A percentile compares a stretch with the other conserved stretches of the same genome.
These are phyloP conservation scores for Pandemis heparana DNA, from an alignment of 2,888 invertebrate species.

Conservation along the genomic window DNA sequence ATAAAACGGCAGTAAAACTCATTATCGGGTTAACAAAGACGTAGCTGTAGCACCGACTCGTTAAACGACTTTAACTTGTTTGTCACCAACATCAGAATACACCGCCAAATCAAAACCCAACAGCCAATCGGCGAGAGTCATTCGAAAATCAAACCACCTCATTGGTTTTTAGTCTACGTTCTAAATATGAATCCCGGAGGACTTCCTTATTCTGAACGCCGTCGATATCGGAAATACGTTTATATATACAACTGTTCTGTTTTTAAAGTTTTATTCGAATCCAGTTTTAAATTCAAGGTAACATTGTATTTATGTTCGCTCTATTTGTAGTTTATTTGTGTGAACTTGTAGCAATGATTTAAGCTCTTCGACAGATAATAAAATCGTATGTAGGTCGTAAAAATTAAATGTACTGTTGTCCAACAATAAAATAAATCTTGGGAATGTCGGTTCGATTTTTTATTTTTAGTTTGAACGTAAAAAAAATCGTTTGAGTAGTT, in stretches of 20 bases:
- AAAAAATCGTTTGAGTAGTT: not conserved
- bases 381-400: conserved; percentile 51
- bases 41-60: conserved; percentile 21
- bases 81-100: conserved; percentile 19
- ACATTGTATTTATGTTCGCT: conserved; percentile 32
- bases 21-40: conserved; percentile 38
- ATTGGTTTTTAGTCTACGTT: conserved; percentile 19
- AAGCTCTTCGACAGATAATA: conserved; percentile 49
- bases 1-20: conserved; percentile 36
- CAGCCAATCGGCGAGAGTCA: not conserved
- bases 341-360: conserved; percentile 46
- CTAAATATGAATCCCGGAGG: conserved; percentile 14
- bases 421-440: conserved; percentile 49
- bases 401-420: conserved; percentile 45
- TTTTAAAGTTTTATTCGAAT: conserved; percentile 9
- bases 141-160: conserved; percentile 7
- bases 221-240: conserved; percentile 10
- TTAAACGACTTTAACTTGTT: conserved; percentile 14
- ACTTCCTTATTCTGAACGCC: conserved; percentile 19
- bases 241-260: not conserved
- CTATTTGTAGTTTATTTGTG: conserved; percentile 38
- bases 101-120: not conserved
- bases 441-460: conserved; percentile 40
- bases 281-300: conserved; percentile 33
- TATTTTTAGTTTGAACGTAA: conserved; percentile 14